phyloP scores from a whole-genome alignment of 2,113 vertebrate species.

The Petromus typicus region DNA sequence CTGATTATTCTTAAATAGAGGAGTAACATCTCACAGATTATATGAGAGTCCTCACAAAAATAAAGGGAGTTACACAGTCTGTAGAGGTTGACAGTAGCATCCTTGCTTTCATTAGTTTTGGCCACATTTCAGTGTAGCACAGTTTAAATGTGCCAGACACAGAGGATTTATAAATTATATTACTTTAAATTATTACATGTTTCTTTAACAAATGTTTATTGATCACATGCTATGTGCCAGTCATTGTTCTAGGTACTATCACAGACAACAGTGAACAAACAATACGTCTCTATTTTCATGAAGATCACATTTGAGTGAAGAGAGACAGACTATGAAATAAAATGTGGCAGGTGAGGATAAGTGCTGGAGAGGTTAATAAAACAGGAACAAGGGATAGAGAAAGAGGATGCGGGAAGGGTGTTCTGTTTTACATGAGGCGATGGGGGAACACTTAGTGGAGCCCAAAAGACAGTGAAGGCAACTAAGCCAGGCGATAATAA shows the following conservation, averaged over 20 bases:
- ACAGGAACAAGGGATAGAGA: conserved; percentile 40
- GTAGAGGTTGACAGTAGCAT: neutral
- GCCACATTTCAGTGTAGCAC: conserved; percentile 28
- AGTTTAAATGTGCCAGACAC: conserved; percentile 30
- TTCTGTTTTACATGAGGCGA: neutral
- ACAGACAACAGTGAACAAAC: conserved; percentile 72
- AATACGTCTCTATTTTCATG: conserved; percentile 68
- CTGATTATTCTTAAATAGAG: neutral
- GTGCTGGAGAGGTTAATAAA: conserved; percentile 64
- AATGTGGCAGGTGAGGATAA: conserved; percentile 67
- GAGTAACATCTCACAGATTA: neutral
- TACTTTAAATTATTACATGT: conserved; percentile 57
- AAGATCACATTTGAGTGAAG: conserved; percentile 73
- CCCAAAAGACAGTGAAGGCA: neutral
- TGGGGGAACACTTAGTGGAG: neutral
- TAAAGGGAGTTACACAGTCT: neutral
- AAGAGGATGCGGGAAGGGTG: neutral
- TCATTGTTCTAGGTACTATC: conserved; percentile 67
- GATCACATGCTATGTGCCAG: conserved; percentile 71
- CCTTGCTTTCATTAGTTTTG: conserved; percentile 29
- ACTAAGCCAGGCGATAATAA: neutral
- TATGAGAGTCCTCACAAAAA: neutral
- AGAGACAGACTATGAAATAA: conserved; percentile 69
- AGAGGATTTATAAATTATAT: conserved; percentile 49
- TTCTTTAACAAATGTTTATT: conserved; percentile 61